Conservation (phyloP, 1,140 invertebrate species). For the Pseudomyrmex sp. region DNA sequence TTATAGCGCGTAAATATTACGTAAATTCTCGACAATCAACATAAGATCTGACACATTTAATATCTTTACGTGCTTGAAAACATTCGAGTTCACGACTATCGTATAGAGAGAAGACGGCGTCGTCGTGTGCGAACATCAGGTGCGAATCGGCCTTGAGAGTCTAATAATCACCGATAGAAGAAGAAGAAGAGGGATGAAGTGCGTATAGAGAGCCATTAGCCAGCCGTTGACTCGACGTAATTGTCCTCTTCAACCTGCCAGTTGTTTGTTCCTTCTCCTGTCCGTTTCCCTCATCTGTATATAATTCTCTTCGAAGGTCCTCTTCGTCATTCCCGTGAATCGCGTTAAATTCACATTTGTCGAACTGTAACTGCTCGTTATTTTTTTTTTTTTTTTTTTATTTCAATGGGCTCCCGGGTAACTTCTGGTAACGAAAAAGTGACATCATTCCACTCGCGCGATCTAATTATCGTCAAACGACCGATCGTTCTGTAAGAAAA, state of each 20-base stretch:
- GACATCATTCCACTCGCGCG: constrained; percentile 40
- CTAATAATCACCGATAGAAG: constrained; percentile 71
- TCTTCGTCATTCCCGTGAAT: constrained; percentile 36
- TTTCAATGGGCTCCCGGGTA: constrained; percentile 35
- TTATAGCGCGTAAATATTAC: background rate
- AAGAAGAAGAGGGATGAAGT: constrained; percentile 67
- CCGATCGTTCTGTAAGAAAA: constrained; percentile 41
- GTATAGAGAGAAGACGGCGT: background rate
- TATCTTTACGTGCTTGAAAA: background rate
- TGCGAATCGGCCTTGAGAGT: background rate
- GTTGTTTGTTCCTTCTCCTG: constrained; percentile 64
- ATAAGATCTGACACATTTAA: background rate
- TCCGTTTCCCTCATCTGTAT: constrained; percentile 26
- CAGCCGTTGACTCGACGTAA: constrained; percentile 78
- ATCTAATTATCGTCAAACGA: constrained; percentile 74
- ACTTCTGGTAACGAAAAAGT: background rate
- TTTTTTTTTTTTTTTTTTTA: constrained; percentile 73
- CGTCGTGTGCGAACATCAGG: background rate
- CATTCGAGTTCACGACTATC: background rate
- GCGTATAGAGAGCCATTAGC: constrained; percentile 82
- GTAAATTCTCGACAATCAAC: background rate
- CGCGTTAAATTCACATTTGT: constrained; percentile 44
- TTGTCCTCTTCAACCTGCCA: constrained; percentile 72
- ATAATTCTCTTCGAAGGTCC: constrained; percentile 61
- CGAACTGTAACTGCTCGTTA: constrained; percentile 72